phyloP scores from a whole-genome alignment of 2,888 invertebrate species.

The Brassicogethes aeneus region DNA sequence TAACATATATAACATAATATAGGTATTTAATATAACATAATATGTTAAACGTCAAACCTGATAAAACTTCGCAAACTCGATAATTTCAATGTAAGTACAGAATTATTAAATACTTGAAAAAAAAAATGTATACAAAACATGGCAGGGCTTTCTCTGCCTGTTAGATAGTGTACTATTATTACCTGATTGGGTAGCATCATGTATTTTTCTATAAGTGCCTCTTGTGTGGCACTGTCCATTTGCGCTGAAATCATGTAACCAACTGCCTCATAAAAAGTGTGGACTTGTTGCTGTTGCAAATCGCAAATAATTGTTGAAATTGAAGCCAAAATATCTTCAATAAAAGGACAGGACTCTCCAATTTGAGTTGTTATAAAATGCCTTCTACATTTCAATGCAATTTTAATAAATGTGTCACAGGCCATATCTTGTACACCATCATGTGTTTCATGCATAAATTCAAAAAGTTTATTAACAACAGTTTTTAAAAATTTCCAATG shows the following conservation, averaged over 20 bases:
- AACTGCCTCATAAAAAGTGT: constrained; percentile 99
- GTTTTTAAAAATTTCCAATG: constrained; percentile 99
- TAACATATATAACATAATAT: no score
- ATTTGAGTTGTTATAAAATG: constrained; percentile 96
- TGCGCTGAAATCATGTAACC: constrained; percentile 99
- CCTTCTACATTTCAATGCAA: constrained; percentile 93
- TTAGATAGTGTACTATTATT: constrained; percentile 6
- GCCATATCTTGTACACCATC: constrained; percentile 99
- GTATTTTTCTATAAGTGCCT: constrained; percentile 91
- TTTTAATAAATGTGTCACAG: constrained; percentile 99
- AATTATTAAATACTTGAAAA: no score
- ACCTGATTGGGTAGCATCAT: constrained; percentile 96
- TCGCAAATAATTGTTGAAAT: constrained; percentile 98
- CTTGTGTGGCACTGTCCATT: constrained; percentile 82
- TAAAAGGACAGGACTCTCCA: constrained; percentile 94
- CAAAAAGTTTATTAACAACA: constrained; percentile 98
- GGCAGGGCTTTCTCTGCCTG: no score
- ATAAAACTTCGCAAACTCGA: no score
- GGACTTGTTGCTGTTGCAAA: constrained; percentile 95
- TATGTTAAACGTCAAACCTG: no score
- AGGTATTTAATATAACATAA: no score
- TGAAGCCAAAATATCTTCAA: constrained; percentile 94
- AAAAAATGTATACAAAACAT: no score
- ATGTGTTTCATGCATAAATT: constrained; percentile 99
- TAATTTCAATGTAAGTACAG: no score